Evolutionary conservation across 1,140 invertebrate genomes (phyloP).

Genomic region (Macrocentrus cingulum): DNA sequence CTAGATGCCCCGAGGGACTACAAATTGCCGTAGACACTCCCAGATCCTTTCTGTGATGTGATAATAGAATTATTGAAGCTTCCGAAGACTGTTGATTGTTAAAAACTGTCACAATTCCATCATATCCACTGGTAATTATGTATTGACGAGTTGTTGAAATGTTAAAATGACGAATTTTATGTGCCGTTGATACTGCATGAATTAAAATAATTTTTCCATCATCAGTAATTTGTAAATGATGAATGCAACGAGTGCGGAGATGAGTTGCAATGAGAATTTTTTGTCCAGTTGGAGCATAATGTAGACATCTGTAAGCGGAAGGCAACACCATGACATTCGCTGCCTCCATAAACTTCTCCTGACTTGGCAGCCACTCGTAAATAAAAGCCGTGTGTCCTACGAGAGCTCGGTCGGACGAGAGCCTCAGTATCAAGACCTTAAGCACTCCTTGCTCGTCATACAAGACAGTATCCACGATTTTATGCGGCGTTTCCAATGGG

Average conservation of each 20-base stretch:
- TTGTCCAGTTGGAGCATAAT: slow-evolving; percentile 26
- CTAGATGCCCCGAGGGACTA: slow-evolving; percentile 29
- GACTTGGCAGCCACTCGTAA: slow-evolving; percentile 27
- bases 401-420: neutral
- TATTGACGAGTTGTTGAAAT: slow-evolving; percentile 38
- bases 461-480: slow-evolving; percentile 39
- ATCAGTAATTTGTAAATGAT: slow-evolving; percentile 31
- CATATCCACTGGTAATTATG: slow-evolving; percentile 37
- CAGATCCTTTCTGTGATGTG: slow-evolving; percentile 43
- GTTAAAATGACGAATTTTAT: slow-evolving; percentile 37
- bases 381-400: slow-evolving; percentile 32
- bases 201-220: slow-evolving; percentile 24
- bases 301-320: slow-evolving; percentile 14
- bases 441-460: slow-evolving; percentile 30
- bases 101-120: slow-evolving; percentile 41
- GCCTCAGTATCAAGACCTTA: slow-evolving; percentile 33
- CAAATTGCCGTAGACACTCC: slow-evolving; percentile 39
- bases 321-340: slow-evolving; percentile 21
- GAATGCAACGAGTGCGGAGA: slow-evolving; percentile 38
- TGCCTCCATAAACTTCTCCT: slow-evolving; percentile 10
- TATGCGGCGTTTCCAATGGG: slow-evolving; percentile 19
- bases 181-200: slow-evolving; percentile 26
- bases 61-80: slow-evolving; percentile 17
- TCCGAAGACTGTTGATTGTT: slow-evolving; percentile 11
- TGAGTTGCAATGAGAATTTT: slow-evolving; percentile 36